These are phyloP conservation scores for Phoronis australis DNA, from an alignment of 2,888 invertebrate genomes.

Conservation along the genomic window DNA sequence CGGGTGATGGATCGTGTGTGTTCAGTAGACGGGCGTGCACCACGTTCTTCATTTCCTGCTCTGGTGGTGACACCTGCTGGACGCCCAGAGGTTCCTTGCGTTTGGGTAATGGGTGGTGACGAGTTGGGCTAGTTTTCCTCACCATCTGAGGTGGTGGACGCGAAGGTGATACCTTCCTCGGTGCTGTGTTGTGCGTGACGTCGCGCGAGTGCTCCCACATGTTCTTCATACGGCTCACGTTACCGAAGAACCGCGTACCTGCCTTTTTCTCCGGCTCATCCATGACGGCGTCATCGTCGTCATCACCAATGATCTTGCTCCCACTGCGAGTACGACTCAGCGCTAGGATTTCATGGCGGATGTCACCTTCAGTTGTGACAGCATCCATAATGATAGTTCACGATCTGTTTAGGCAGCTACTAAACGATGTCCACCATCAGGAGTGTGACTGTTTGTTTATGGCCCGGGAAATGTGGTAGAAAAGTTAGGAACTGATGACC, in stretches of 20 bases:
- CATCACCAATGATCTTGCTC: conserved; percentile 16
- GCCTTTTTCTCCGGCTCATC: background rate
- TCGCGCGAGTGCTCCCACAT: conserved; percentile 29
- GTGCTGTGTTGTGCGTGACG: conserved; percentile 7
- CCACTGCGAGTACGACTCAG: conserved; percentile 28
- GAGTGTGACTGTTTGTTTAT: too few relatives aligned
- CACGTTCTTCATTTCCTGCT: conserved; percentile 17
- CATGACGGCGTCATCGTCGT: conserved; percentile 7
- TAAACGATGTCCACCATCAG: too few relatives aligned
- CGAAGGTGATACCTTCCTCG: background rate
- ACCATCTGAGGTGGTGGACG: background rate
- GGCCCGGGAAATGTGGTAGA: too few relatives aligned
- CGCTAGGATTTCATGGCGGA: conserved; percentile 17
- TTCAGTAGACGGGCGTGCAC: too few relatives aligned
- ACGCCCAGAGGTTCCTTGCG: background rate
- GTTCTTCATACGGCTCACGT: conserved; percentile 40
- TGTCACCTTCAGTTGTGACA: too few relatives aligned
- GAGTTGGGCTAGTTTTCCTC: background rate
- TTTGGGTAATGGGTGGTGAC: background rate
- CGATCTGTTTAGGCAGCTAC: too few relatives aligned
- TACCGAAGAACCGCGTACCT: conserved; percentile 15
- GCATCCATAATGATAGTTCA: too few relatives aligned
- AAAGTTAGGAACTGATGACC: too few relatives aligned
- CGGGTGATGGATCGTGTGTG: background rate
- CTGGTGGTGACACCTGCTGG: background rate